Conservation (phyloP, 2,797 vertebrate species). For the Falco rusticolus region DNA sequence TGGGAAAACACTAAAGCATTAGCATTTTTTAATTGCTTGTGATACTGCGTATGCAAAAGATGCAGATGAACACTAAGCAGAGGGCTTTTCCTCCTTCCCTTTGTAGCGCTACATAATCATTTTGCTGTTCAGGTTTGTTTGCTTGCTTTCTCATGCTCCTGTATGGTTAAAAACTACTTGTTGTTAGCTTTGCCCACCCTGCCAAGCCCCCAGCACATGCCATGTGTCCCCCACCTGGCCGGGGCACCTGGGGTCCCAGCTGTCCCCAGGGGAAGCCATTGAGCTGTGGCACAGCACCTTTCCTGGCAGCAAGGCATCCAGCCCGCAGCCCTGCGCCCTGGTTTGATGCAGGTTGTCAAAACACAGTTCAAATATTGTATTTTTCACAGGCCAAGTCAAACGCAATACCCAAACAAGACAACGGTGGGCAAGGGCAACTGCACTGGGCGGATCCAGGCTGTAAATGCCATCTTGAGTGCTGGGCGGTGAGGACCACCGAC, state of each 20-base stretch:
- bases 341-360: background rate
- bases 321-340: accelerated
- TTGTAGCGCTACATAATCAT: background rate
- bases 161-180: background rate
- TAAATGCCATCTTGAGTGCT: background rate
- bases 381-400: background rate
- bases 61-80: background rate
- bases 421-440: accelerated
- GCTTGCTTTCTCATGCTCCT: background rate
- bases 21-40: slow-evolving; percentile 14
- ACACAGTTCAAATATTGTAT: background rate
- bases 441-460: accelerated
- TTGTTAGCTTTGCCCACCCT: background rate
- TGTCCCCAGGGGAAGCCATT: background rate
- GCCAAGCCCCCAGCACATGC: background rate
- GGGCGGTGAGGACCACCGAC: background rate
- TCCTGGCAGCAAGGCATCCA: background rate
- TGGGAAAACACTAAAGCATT: slow-evolving; percentile 16
- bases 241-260: background rate
- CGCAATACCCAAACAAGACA: accelerated
- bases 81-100: background rate
- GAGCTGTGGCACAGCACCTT: background rate
- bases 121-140: background rate
- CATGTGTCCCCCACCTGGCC: background rate
- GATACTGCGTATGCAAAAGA: background rate